phyloP scores from a whole-genome alignment of 1,140 invertebrate genomes.

The Delia radicum region DNA sequence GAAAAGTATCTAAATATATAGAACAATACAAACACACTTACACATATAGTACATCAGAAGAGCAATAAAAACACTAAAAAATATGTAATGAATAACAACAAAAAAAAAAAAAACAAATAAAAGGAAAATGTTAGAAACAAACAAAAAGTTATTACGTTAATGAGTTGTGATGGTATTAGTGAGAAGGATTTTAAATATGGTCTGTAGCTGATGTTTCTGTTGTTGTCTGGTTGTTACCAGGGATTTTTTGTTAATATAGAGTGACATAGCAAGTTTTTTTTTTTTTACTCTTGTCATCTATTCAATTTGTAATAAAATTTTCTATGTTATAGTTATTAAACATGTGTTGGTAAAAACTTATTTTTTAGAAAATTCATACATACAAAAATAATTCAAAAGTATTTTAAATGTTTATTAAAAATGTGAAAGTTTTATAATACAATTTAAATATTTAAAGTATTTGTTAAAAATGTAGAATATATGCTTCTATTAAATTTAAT shows the following conservation, averaged over 20 bases:
- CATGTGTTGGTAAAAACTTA: neutral
- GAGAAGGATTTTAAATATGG: constrained; percentile 12
- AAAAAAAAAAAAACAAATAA: neutral
- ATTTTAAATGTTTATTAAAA: neutral
- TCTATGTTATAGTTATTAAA: neutral
- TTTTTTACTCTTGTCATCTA: neutral
- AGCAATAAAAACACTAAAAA: neutral
- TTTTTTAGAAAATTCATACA: neutral
- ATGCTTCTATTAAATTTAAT: too few species aligned
- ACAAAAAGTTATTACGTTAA: constrained; percentile 23
- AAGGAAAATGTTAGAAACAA: neutral
- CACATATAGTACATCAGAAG: neutral
- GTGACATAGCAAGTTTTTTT: neutral
- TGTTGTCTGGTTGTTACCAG: neutral
- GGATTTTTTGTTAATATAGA: neutral
- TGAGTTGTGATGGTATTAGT: constrained; percentile 12
- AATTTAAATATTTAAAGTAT: too few species aligned
- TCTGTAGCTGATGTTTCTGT: neutral
- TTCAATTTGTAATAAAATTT: neutral
- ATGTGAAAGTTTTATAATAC: too few species aligned
- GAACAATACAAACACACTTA: neutral
- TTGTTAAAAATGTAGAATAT: too few species aligned
- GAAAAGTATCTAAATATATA: neutral
- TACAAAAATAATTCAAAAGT: neutral
- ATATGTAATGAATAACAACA: neutral